phyloP scores from a whole-genome alignment of 2,113 vertebrate genomes.

The Anolis carolinensis region DNA sequence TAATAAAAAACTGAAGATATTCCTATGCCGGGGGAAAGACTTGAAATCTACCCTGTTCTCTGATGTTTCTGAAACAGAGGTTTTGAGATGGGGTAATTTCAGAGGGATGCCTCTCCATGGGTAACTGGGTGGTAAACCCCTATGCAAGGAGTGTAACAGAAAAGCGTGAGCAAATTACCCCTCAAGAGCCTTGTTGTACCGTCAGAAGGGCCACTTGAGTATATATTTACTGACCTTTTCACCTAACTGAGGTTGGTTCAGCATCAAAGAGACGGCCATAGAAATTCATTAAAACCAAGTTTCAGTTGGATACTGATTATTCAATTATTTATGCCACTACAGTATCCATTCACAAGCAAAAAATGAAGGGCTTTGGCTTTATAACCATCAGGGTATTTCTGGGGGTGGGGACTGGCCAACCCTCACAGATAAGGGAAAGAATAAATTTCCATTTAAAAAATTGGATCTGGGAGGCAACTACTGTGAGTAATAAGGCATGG shows the following conservation, averaged over 20 bases:
- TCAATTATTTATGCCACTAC: not conserved
- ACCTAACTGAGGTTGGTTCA: not conserved
- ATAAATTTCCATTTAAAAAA: not conserved
- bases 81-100: not conserved
- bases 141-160: not conserved
- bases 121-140: not conserved
- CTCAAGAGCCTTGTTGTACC: not conserved
- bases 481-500: constrained; percentile 21
- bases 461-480: constrained; percentile 14
- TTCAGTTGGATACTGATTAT: constrained; percentile 10
- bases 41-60: not conserved
- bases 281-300: not conserved
- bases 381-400: not conserved
- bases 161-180: not conserved
- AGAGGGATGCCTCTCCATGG: not conserved
- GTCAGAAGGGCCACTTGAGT: not conserved
- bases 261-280: not conserved
- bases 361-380: not conserved
- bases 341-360: not conserved
- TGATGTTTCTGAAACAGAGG: not conserved
- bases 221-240: not conserved
- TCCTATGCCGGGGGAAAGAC: not conserved
- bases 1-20: not conserved
- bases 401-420: not conserved
- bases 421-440: not conserved